A percentile compares a stretch with the other conserved stretches of the same genome.
These are phyloP conservation scores for Mesorhabditis belari DNA, from an alignment of 2,888 invertebrate genomes.

Conservation along the genomic window DNA sequence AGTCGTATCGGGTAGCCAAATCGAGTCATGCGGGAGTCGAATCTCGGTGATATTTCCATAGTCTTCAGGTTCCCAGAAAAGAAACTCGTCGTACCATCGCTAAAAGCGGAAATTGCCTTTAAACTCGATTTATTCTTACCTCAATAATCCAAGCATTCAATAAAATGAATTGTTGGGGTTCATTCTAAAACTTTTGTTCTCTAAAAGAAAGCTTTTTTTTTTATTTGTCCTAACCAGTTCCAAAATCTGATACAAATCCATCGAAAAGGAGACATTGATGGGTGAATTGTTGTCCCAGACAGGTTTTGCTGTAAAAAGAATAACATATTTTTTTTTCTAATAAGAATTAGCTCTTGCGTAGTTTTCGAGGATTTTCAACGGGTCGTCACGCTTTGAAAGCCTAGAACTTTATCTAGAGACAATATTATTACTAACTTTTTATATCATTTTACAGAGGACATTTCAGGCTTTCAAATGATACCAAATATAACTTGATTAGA, in stretches of 20 bases:
- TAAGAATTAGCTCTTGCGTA: no score
- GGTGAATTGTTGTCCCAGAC: constrained; percentile 50
- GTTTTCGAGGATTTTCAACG: no score
- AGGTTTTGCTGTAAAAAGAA: constrained; percentile 36
- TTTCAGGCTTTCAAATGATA: no score
- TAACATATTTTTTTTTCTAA: no score
- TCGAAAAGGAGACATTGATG: constrained; percentile 50
- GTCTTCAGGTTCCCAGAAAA: constrained; percentile 45
- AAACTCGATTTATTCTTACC: constrained; percentile 17
- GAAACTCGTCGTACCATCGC: constrained; percentile 51
- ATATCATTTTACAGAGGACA: no score
- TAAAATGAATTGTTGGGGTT: constrained; percentile 50
- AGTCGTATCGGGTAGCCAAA: constrained; percentile 52
- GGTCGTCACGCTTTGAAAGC: neutral
- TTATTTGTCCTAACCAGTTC: constrained; percentile 32
- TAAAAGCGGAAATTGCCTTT: constrained; percentile 12
- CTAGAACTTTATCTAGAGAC: no score
- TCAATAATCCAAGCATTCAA: constrained; percentile 52
- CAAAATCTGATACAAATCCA: constrained; percentile 51
- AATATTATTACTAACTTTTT: no score
- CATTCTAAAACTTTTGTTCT: constrained; percentile 34
- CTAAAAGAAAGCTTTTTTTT: neutral
- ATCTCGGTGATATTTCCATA: constrained; percentile 47
- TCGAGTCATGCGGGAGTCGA: constrained; percentile 44
- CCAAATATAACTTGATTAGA: no score